Evolutionary conservation across 1,140 invertebrate species (phyloP).

Genomic region (Hormaphis cornu): DNA sequence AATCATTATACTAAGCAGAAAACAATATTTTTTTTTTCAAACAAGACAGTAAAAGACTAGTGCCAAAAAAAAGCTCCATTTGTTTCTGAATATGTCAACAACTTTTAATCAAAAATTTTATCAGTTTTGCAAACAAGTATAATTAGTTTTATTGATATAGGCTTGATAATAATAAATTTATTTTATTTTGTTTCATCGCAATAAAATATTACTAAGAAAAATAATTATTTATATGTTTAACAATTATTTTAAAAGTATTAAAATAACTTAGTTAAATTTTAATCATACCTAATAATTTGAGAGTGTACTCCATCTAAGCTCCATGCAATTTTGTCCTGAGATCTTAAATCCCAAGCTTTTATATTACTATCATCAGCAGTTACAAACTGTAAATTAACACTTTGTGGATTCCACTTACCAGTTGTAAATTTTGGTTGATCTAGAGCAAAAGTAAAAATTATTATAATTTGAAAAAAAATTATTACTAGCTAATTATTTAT

Average conservation of each 20-base stretch:
- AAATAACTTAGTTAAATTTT: not conserved
- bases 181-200: not conserved
- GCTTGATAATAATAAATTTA: too few species aligned
- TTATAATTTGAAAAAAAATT: not conserved
- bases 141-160: too few species aligned
- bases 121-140: too few species aligned
- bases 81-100: too few species aligned
- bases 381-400: slow-evolving; percentile 74
- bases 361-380: slow-evolving; percentile 74
- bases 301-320: slow-evolving; percentile 75
- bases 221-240: not conserved
- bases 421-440: slow-evolving; percentile 61
- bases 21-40: too few species aligned
- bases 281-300: slow-evolving; percentile 59
- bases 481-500: not conserved
- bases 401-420: slow-evolving; percentile 90
- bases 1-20: too few species aligned
- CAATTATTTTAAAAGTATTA: not conserved
- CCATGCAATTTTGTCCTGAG: slow-evolving; percentile 63
- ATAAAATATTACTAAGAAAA: not conserved
- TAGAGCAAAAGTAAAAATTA: slow-evolving; percentile 6
- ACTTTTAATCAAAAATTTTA: too few species aligned
- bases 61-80: too few species aligned
- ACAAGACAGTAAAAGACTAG: too few species aligned
- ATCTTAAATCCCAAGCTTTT: slow-evolving; percentile 76